phyloP scores from a whole-genome alignment of 2,113 vertebrate genomes.

The Mus pahari region DNA sequence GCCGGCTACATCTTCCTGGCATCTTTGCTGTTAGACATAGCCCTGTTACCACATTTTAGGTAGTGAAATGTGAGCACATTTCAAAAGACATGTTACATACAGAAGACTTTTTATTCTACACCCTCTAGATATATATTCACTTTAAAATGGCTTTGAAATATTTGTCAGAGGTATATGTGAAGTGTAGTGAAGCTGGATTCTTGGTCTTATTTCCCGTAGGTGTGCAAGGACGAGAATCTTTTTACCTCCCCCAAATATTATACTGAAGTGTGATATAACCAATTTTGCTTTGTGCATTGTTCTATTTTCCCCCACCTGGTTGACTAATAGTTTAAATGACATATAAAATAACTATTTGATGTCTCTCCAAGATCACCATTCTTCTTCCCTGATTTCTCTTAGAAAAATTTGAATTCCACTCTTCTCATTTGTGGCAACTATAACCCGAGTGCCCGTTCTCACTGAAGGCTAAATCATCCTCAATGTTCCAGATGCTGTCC shows the following conservation, averaged over 20 bases:
- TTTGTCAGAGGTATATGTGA: background rate
- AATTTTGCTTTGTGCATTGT: background rate
- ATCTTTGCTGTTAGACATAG: background rate
- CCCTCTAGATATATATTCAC: background rate
- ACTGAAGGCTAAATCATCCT: background rate
- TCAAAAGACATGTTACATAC: background rate
- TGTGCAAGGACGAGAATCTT: background rate
- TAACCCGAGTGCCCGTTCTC: background rate
- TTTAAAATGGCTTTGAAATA: background rate
- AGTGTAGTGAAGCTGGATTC: fast-evolving
- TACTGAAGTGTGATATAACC: background rate
- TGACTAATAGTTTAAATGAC: background rate
- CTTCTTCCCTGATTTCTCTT: background rate
- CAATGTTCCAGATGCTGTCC: background rate
- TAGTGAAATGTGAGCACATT: background rate
- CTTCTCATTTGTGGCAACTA: background rate
- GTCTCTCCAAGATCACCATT: background rate
- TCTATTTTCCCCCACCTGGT: background rate
- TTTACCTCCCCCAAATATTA: background rate
- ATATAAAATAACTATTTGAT: background rate
- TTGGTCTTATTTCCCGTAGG: background rate
- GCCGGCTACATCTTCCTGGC: background rate
- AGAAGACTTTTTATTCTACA: background rate
- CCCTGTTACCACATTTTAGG: background rate
- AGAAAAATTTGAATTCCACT: background rate